A percentile compares a stretch with the other conserved stretches of the same genome.
Evolutionary conservation across 92 coral and sea anemone species (phyloP).

Genomic region (Bergia sp.): DNA sequence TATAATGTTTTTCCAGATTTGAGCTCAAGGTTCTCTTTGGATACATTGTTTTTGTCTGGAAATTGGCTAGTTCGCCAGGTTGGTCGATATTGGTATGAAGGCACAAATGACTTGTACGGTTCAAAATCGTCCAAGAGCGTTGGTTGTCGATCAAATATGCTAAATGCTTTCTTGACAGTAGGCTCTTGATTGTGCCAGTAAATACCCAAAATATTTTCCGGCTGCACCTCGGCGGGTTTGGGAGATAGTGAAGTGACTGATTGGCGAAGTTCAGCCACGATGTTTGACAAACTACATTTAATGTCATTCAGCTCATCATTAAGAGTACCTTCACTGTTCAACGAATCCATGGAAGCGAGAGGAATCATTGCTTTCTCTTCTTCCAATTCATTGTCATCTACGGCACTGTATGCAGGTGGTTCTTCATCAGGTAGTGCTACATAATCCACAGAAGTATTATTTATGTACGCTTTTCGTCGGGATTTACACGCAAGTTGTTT

Average conservation of each 20-base stretch:
- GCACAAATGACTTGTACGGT: background rate
- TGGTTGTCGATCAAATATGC: slow-evolving; percentile 42
- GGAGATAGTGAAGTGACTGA: slow-evolving; percentile 42
- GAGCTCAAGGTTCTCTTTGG: background rate
- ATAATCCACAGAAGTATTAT: slow-evolving; percentile 38
- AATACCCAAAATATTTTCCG: background rate
- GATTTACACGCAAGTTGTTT: slow-evolving; percentile 51
- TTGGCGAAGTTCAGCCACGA: slow-evolving; percentile 60
- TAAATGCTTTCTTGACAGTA: background rate
- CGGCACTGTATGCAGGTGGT: slow-evolving; percentile 31
- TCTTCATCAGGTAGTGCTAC: slow-evolving; percentile 46
- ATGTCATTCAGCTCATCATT: slow-evolving; percentile 49
- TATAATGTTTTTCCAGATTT: background rate
- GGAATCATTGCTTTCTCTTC: slow-evolving; percentile 32
- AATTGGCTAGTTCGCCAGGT: slow-evolving; percentile 3
- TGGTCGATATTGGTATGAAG: slow-evolving; percentile 5
- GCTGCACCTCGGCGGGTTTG: background rate
- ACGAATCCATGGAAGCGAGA: slow-evolving; percentile 52
- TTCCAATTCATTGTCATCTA: background rate
- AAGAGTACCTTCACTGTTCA: slow-evolving; percentile 43
- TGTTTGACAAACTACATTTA: slow-evolving; percentile 54
- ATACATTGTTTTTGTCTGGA: background rate
- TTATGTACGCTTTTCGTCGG: slow-evolving; percentile 14
- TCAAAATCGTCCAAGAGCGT: background rate
- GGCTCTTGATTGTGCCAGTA: background rate